Percentiles rank a stretch among this genome's conserved stretches.
Conservation (phyloP, 2,797 vertebrate genomes). For the Scyliorhinus canicula region DNA sequence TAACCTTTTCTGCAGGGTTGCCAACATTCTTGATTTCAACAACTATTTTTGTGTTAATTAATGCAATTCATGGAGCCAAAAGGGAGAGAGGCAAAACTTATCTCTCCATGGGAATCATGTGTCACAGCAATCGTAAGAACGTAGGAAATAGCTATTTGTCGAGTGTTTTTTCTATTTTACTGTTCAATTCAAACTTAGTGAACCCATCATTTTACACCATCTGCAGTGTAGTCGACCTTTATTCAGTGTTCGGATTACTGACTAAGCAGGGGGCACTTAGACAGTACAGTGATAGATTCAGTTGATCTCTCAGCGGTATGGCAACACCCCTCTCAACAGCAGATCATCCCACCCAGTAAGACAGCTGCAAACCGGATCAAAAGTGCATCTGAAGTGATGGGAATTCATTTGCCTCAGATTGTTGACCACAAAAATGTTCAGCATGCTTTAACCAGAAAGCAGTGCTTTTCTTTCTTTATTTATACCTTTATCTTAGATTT, state of each 20-base stretch:
- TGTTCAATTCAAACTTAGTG: not conserved
- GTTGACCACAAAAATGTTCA: not conserved
- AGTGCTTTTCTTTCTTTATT: not conserved
- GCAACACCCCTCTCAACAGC: not conserved
- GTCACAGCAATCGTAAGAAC: not conserved
- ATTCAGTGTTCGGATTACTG: not conserved
- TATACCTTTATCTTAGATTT: not conserved
- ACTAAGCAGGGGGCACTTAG: not conserved
- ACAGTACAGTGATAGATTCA: not conserved
- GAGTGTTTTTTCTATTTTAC: not conserved
- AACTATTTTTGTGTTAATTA: not conserved
- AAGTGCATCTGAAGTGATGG: not conserved
- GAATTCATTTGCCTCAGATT: not conserved
- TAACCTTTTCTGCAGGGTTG: not conserved
- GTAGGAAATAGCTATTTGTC: not conserved
- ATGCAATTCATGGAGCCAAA: not conserved
- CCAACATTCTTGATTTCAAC: not conserved
- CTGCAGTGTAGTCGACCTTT: not conserved
- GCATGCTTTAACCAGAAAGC: not conserved
- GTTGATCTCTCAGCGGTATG: not conserved
- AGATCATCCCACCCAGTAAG: not conserved
- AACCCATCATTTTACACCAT: not conserved
- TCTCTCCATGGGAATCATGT: not conserved
- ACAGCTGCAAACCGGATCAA: not conserved
- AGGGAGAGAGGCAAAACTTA: not conserved